Evolutionary conservation across 2,888 invertebrate genomes (phyloP).

Genomic region (Ormyrus pomaceus): DNA sequence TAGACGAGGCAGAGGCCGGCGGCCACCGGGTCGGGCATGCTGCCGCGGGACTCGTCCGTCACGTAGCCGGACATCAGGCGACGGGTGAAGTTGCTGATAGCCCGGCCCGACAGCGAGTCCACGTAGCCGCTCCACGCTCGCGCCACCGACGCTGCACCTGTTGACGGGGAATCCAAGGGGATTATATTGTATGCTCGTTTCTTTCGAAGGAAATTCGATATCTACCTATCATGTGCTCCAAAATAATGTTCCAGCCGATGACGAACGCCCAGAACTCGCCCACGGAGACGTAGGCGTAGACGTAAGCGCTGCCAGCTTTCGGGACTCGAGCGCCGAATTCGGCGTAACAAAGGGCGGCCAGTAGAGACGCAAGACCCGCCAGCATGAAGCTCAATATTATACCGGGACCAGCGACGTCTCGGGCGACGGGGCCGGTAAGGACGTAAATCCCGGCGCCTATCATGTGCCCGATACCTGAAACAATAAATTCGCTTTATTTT

Average conservation of each 20-base stretch:
- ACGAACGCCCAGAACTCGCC: slow-evolving; percentile 96
- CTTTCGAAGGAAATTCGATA: too few relatives aligned
- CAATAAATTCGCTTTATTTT: neutral
- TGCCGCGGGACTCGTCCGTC: slow-evolving; percentile 84
- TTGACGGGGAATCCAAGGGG: neutral
- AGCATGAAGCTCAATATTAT: slow-evolving; percentile 84
- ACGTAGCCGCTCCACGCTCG: slow-evolving; percentile 93
- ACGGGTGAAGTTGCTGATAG: slow-evolving; percentile 84
- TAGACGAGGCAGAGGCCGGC: slow-evolving; percentile 87
- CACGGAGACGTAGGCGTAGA: slow-evolving; percentile 94
- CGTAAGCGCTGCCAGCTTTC: slow-evolving; percentile 94
- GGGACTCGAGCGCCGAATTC: slow-evolving; percentile 93
- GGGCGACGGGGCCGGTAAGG: slow-evolving; percentile 89
- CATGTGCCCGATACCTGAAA: slow-evolving; percentile 93
- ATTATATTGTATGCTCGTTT: too few relatives aligned
- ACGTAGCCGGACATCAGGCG: slow-evolving; percentile 79
- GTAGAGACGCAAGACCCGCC: slow-evolving; percentile 88
- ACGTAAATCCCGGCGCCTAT: slow-evolving; percentile 97
- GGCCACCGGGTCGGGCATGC: slow-evolving; percentile 87
- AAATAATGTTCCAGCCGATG: slow-evolving; percentile 95
- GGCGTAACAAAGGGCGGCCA: slow-evolving; percentile 92
- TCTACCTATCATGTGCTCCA: slow-evolving; percentile 91
- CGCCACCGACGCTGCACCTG: slow-evolving; percentile 91
- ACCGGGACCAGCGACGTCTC: slow-evolving; percentile 89
- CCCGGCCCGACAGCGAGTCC: slow-evolving; percentile 85